Conservation (phyloP, 2,888 invertebrate genomes). For the Amblyteles armatorius region DNA sequence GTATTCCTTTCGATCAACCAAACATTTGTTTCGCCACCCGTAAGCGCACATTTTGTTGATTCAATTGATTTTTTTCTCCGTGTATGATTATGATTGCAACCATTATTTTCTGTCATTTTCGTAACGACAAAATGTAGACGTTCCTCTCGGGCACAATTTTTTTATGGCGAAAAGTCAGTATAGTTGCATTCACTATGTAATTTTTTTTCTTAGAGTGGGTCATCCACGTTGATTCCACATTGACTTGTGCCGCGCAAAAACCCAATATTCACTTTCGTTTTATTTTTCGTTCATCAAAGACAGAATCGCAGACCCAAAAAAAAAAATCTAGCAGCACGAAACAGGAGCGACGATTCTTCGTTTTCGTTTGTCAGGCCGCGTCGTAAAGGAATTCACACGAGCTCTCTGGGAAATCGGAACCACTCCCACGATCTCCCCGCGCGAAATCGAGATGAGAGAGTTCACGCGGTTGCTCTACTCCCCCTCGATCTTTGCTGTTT, state of each 20-base stretch:
- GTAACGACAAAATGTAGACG: no score
- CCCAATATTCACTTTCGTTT: not conserved
- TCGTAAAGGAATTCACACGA: conserved; percentile 59
- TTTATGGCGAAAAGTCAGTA: no score
- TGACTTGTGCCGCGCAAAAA: not conserved
- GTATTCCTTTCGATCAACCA: no score
- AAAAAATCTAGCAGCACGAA: not conserved
- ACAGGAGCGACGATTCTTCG: conserved; percentile 13
- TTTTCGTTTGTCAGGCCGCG: conserved; percentile 15
- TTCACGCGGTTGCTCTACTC: conserved; percentile 55
- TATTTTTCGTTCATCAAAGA: not conserved
- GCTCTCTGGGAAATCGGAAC: conserved; percentile 54
- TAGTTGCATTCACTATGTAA: no score
- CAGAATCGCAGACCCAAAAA: not conserved
- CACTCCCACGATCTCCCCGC: conserved; percentile 60
- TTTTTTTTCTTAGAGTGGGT: no score
- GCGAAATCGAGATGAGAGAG: conserved; percentile 64
- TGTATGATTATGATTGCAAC: no score
- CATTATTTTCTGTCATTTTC: no score
- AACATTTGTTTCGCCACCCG: no score
- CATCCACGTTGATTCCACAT: not conserved
- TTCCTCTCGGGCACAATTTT: no score
- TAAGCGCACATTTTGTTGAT: no score
- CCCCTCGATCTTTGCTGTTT: conserved; percentile 21
- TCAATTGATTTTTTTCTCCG: no score